phyloP scores from a whole-genome alignment of 2,113 vertebrate species.

The Ageneiosus marmoratus region DNA sequence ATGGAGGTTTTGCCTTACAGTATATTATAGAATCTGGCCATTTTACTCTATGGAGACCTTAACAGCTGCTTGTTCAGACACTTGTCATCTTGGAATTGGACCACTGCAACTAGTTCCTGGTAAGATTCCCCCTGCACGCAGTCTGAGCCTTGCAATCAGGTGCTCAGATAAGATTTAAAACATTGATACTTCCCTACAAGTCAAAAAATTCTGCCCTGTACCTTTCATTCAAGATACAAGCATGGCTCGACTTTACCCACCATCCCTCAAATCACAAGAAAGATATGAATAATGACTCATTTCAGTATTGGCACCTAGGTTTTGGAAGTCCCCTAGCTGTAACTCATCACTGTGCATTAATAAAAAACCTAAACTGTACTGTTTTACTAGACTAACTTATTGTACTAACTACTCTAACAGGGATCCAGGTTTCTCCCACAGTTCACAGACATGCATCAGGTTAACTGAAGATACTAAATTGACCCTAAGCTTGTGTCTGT shows the following conservation, averaged over 20 bases:
- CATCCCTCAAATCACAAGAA: neutral
- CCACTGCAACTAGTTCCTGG: no score
- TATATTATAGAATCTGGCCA: neutral
- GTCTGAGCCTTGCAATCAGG: neutral
- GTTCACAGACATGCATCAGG: no score
- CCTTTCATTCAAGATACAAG: neutral
- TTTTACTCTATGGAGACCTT: neutral
- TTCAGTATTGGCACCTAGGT: neutral
- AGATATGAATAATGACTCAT: neutral
- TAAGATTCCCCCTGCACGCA: no score
- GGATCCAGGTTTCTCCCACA: no score
- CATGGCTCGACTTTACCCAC: neutral
- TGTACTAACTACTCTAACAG: neutral
- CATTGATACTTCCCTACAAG: neutral
- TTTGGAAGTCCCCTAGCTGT: neutral
- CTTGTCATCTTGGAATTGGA: neutral
- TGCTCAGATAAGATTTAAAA: neutral
- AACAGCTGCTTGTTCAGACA: no score
- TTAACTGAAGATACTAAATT: no score
- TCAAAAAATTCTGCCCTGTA: neutral
- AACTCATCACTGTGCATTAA: neutral
- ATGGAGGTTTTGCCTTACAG: neutral
- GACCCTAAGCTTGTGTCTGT: no score
- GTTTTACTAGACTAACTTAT: neutral
- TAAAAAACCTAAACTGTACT: neutral